A percentile compares a stretch with the other conserved stretches of the same genome.
Evolutionary conservation across 1,140 invertebrate species (phyloP).

Genomic region (Drosophila pruinosa): DNA sequence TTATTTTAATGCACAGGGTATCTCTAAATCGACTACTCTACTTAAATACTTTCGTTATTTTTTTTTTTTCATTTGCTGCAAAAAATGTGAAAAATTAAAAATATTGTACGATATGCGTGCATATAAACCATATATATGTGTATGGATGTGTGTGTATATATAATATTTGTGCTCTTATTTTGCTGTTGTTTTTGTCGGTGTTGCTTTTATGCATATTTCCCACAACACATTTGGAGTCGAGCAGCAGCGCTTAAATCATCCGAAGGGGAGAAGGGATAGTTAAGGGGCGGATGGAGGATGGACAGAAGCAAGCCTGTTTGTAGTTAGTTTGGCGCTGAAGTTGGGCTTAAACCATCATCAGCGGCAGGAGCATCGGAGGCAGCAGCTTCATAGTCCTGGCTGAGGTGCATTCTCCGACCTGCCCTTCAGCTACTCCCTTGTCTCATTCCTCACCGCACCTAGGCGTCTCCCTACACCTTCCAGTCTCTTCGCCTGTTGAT

Average conservation of each 20-base stretch:
- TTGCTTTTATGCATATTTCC: slow-evolving; percentile 78
- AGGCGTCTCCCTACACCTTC: neutral
- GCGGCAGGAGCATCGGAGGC: slow-evolving; percentile 15
- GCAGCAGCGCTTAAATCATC: slow-evolving; percentile 73
- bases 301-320: slow-evolving; percentile 39
- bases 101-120: slow-evolving; percentile 54
- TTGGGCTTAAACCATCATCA: slow-evolving; percentile 74
- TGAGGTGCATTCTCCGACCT: slow-evolving; percentile 57
- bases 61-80: slow-evolving; percentile 39
- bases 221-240: slow-evolving; percentile 74
- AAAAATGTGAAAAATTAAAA: slow-evolving; percentile 72
- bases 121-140: slow-evolving; percentile 25
- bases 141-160: slow-evolving; percentile 3
- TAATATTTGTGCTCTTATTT: slow-evolving; percentile 1
- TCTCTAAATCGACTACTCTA: neutral
- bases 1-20: neutral
- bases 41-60: neutral
- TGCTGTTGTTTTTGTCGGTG: slow-evolving; percentile 46
- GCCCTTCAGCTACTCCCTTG: neutral
- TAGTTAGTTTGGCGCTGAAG: slow-evolving; percentile 72
- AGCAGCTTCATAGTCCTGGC: slow-evolving; percentile 31
- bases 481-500: slow-evolving; percentile 43
- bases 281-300: slow-evolving; percentile 5
- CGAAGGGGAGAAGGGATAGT: slow-evolving; percentile 13
- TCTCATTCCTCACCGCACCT: neutral